Conservation (phyloP, 2,797 vertebrate species). For the Mastacembelus armatus region DNA sequence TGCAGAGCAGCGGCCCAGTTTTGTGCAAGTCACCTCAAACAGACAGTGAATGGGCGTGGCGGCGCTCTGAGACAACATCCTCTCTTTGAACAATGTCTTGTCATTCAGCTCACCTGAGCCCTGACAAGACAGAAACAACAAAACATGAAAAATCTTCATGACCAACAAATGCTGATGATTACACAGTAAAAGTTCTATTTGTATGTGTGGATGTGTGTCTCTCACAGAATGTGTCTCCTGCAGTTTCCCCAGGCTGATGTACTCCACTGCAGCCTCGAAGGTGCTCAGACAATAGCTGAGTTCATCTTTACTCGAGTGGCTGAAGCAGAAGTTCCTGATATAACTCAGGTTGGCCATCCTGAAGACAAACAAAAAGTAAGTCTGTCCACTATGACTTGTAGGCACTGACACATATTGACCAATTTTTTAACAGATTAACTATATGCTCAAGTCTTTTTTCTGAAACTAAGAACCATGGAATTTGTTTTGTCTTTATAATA, state of each 20-base stretch:
- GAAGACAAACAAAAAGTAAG: not conserved
- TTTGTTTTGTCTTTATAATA: too few relatives aligned
- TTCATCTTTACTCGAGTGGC: slow-evolving; percentile 92
- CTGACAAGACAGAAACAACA: slow-evolving; percentile 67
- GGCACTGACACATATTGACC: too few relatives aligned
- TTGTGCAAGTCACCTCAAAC: slow-evolving; percentile 88
- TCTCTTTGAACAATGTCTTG: slow-evolving; percentile 88
- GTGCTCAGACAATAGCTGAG: slow-evolving; percentile 96
- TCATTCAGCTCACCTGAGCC: slow-evolving; percentile 85
- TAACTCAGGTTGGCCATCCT: slow-evolving; percentile 99
- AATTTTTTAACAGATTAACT: too few relatives aligned
- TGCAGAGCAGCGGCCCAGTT: not conserved
- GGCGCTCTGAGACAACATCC: slow-evolving; percentile 89
- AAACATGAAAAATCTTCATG: rapidly evolving
- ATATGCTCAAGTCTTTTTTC: too few relatives aligned
- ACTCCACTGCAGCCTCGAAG: slow-evolving; percentile 92
- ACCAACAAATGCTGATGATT: rapidly evolving
- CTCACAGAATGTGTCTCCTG: slow-evolving; percentile 64
- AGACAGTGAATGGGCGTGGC: slow-evolving; percentile 89
- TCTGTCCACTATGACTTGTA: too few relatives aligned
- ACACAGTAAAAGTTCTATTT: not conserved
- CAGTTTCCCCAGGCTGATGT: slow-evolving; percentile 92
- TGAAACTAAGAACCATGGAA: too few relatives aligned
- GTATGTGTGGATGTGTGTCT: not conserved
- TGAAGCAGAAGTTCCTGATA: slow-evolving; percentile 96